Conservation (phyloP, 2,888 invertebrate species). For the Ophioninae sp. region DNA sequence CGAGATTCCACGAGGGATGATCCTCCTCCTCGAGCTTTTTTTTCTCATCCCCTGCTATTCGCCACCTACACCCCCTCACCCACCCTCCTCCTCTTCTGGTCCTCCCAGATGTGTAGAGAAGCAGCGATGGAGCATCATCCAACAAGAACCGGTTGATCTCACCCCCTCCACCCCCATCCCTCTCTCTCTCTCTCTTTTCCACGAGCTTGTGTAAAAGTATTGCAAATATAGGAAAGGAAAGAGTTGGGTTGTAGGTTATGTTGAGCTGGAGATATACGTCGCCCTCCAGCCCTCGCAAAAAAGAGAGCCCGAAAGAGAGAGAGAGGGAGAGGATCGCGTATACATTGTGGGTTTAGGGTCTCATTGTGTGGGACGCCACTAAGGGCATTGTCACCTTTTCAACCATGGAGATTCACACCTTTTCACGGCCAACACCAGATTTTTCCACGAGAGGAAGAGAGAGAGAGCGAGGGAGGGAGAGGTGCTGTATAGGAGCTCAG, state of each 20-base stretch:
- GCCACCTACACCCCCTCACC: not conserved
- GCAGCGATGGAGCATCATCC: constrained; percentile 39
- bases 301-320: constrained; percentile 53
- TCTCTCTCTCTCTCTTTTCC: constrained; percentile 22
- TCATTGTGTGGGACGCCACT: constrained; percentile 73
- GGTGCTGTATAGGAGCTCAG: constrained; percentile 3
- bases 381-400: constrained; percentile 77
- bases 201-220: constrained; percentile 41
- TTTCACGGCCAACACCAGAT: constrained; percentile 74
- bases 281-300: constrained; percentile 2
- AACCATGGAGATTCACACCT: constrained; percentile 78
- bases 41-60: not conserved
- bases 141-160: constrained; percentile 10
- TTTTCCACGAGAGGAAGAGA: constrained; percentile 68
- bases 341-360: constrained; percentile 77
- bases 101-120: constrained; percentile 22
- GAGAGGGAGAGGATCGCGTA: constrained; percentile 63
- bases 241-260: constrained; percentile 11
- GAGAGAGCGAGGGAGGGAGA: constrained; percentile 14
- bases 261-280: constrained; percentile 3
- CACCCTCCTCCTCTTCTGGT: not conserved
- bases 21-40: constrained; percentile 16
- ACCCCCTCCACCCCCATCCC: not conserved
- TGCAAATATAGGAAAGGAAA: constrained; percentile 38
- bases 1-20: constrained; percentile 54